Percentiles rank a stretch among this genome's conserved stretches.
Evolutionary conservation across 2,797 vertebrate species (phyloP).

Genomic region (Takifugu rubripes): DNA sequence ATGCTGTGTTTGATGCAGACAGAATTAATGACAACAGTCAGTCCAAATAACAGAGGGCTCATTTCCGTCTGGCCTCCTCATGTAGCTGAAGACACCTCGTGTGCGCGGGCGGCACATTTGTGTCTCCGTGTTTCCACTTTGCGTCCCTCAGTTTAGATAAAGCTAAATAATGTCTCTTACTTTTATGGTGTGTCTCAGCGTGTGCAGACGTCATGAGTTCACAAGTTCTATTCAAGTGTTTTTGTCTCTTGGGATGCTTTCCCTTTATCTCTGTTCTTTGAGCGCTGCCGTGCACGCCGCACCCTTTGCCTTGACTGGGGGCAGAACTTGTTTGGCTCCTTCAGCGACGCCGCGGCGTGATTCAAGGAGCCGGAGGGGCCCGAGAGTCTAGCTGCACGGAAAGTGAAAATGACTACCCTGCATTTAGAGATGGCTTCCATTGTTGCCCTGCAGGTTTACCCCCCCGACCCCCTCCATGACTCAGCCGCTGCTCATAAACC

Average conservation of each 20-base stretch:
- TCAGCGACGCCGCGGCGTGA: constrained; percentile 44
- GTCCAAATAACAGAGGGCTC: constrained; percentile 74
- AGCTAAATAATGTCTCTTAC: no score
- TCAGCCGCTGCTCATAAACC: constrained; percentile 49
- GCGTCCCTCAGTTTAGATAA: no score
- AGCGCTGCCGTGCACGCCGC: neutral
- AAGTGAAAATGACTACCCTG: constrained; percentile 64
- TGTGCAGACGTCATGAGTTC: neutral
- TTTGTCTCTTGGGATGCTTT: constrained; percentile 14
- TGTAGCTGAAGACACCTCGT: constrained; percentile 49
- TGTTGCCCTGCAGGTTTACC: constrained; percentile 49
- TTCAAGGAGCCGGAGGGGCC: constrained; percentile 42
- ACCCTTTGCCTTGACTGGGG: constrained; percentile 5
- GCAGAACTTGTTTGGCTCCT: constrained; percentile 25
- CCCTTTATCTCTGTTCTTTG: neutral
- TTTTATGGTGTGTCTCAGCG: neutral
- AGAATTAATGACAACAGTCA: constrained; percentile 79
- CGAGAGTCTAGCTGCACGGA: constrained; percentile 33
- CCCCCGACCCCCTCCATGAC: constrained; percentile 51
- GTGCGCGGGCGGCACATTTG: constrained; percentile 29
- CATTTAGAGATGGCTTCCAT: constrained; percentile 41
- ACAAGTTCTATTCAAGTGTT: neutral
- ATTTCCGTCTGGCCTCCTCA: constrained; percentile 65
- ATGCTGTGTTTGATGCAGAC: constrained; percentile 74
- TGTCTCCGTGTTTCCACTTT: constrained; percentile 8